Base-by-base conservation (phyloP, 2,113 vertebrate genomes). In the Myotis davidii region DNA sequence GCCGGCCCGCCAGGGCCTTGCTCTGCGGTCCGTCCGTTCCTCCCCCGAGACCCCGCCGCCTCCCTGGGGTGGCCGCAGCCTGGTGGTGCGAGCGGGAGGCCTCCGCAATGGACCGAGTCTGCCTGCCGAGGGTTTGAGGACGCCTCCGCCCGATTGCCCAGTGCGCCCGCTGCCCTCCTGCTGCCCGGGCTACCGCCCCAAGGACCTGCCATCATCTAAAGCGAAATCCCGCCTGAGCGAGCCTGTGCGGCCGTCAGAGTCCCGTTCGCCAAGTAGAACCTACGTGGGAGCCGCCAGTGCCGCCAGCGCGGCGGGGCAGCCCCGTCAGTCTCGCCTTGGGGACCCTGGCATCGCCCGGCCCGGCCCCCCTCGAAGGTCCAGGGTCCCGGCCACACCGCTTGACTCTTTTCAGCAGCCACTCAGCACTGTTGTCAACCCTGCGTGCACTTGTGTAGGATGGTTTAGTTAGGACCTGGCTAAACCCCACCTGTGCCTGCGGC, bases 231-330 rank as follows among this genome's bases (percentile, higher is more conserved):
- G 1, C 64, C 13, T 1, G 0, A 48, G 14, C 13, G 0, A 6
- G 9, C 29, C 0, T 6, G 27, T 10, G 39, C 6, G 0, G 10
- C 37, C 0, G 3, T 32, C 4, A 1, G 54, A 9, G 42, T 25
- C 50, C 5, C 0, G 3, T n/a, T 4, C 1, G 5, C 61, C 45
- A 2, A 67, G 42, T 8, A 2, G 64, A 77, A 77, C 32, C 16
- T 0, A 1, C 48, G n/a, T 9, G 6, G 12, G 25, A 39, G n/a
- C 2, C 39, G 14, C 23, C 12, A 5, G 69, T 2, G 2, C 25
- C 39, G 14, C 23, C 12, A 5, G 69, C 3, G 2, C 25, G 10
- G 14, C 11, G 0, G 1, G 5, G 9, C 37, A n/a, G 29, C n/a
- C 83, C 29, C 8, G 0, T 20, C 11, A 8, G 65, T 16, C 48